Evolutionary conservation across 2,888 invertebrate genomes (phyloP), one percentile per base, ranked within the genome.

Genomic region (Clitarchus hookeri): DNA sequence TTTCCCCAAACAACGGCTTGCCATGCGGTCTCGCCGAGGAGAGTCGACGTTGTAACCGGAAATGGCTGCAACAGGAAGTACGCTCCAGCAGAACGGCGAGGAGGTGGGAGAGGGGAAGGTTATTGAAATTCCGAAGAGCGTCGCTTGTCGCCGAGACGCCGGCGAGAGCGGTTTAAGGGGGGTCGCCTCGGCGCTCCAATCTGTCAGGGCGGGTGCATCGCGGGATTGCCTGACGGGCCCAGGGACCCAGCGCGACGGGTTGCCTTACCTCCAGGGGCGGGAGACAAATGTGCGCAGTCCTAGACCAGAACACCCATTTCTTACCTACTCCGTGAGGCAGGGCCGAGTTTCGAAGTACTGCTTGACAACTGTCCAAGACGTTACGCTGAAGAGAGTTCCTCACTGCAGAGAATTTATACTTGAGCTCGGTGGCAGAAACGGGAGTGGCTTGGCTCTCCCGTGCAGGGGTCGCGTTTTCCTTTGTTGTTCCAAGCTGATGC

Each of bases 1-100:
- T 65, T 48, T 65, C n/a, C 65, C 65, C 65, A 65, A 65, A 65
- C 65, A 65, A 65, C 65, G 65, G 65, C 65, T 65, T 23, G 65
- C 65, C 65, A 11, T 23, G 65, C 65, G 65, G 65, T 65, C 65
- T 23, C 65, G n/a, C 65, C 53, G 53, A 53, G 53, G 13, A 19
- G 19, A 2, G 53, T 53, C 65, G 65, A 65, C 65, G 65, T n/a
- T 65, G 65, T 65, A 65, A 65, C 65, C 65, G 65, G 65, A 65
- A 65, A 65, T 65, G 65, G 65, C 65, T 65, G 65, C 65, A 65
- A 65, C 65, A 65, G 65, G 65, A 65, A 65, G 65, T 65, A 23
- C 65, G 65, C n/a, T 23, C 23, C n/a, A 19, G 65, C n/a, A 6
- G 65, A 23, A 65, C 8, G 65, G 65, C 1, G 65, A 65, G 65